Conservation (phyloP, 2,113 vertebrate species). For the Nicator chloris region DNA sequence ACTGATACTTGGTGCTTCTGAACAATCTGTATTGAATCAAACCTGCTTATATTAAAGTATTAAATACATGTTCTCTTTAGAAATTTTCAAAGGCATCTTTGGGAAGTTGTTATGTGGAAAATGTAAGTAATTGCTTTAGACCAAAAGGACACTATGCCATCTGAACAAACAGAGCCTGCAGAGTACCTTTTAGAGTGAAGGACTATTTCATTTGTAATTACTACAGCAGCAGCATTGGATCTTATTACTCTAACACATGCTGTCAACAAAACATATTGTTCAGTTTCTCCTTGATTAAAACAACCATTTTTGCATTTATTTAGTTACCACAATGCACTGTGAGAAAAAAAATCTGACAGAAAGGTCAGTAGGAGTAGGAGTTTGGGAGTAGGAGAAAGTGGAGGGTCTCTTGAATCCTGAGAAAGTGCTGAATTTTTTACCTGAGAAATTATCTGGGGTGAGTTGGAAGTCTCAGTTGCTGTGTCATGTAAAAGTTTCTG, state of each 20-base stretch:
- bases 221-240: neutral
- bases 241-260: neutral
- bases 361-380: no score
- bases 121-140: slow-evolving; percentile 68
- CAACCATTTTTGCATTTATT: neutral
- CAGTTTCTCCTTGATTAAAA: slow-evolving; percentile 14
- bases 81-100: slow-evolving; percentile 74
- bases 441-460: neutral
- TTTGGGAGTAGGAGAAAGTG: neutral
- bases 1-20: slow-evolving; percentile 49
- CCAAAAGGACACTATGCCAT: slow-evolving; percentile 64
- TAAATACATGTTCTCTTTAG: slow-evolving; percentile 71
- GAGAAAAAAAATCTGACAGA: neutral
- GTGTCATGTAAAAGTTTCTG: neutral
- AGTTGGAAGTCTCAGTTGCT: neutral
- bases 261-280: slow-evolving; percentile 20
- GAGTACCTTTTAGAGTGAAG: slow-evolving; percentile 16
- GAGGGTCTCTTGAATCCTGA: neutral
- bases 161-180: slow-evolving; percentile 71
- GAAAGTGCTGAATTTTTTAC: neutral
- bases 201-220: slow-evolving; percentile 29
- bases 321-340: neutral
- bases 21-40: slow-evolving; percentile 69
- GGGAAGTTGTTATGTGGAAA: slow-evolving; percentile 73
- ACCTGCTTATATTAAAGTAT: slow-evolving; percentile 74